phyloP scores from a whole-genome alignment of 2,797 vertebrate genomes.

The Cossypha caffra region DNA sequence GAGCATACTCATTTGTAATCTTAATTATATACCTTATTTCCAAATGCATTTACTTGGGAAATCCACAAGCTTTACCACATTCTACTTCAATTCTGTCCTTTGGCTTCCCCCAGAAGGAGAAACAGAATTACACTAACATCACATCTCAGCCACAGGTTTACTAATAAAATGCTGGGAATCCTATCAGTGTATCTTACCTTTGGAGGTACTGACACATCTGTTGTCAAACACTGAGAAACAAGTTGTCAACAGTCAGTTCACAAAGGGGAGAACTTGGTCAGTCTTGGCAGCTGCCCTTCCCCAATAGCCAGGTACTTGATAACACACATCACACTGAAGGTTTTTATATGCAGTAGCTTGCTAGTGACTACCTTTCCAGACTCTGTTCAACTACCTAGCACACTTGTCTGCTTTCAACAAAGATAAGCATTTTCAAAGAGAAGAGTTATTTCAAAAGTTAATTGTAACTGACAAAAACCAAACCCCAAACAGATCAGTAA shows the following conservation, averaged over 20 bases:
- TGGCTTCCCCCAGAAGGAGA: not conserved
- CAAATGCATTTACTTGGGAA: not conserved
- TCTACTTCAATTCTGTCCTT: not conserved
- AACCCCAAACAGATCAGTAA: not conserved
- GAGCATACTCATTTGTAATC: not conserved
- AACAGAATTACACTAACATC: not conserved
- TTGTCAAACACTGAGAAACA: not conserved
- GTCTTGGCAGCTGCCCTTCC: not conserved
- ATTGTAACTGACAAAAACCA: not conserved
- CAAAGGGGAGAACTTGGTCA: not conserved
- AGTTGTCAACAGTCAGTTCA: not conserved
- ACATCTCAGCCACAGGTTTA: not conserved
- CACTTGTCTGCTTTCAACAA: not conserved
- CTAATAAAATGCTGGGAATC: not conserved
- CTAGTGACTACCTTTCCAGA: not conserved
- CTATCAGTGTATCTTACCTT: not conserved
- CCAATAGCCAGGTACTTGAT: rapidly evolving
- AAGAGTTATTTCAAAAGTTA: not conserved
- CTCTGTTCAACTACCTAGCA: not conserved
- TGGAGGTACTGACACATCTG: not conserved
- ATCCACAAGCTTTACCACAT: not conserved
- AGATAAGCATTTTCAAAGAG: not conserved
- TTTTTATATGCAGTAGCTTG: not conserved
- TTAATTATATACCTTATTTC: not conserved
- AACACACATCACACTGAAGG: not conserved